phyloP scores from a whole-genome alignment of 2,888 invertebrate species.

The Sepioteuthis lessoniana region DNA sequence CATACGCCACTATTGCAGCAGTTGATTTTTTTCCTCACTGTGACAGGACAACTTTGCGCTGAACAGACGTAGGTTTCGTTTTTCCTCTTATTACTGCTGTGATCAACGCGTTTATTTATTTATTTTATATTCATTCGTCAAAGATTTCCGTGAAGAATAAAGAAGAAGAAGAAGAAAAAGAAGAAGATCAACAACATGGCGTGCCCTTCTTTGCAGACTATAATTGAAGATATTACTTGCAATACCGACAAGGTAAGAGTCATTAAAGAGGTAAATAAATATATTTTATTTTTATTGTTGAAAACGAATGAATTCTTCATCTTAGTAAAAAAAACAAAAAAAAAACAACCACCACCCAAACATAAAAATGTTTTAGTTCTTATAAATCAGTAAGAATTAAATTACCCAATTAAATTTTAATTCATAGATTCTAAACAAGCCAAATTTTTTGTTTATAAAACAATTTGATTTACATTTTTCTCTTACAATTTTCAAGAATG shows the following conservation, averaged over 20 bases:
- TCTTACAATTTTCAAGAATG: too few relatives aligned
- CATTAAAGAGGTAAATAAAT: not conserved
- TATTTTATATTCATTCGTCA: not conserved
- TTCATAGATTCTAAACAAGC: too few relatives aligned
- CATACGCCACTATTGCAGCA: not conserved
- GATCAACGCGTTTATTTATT: not conserved
- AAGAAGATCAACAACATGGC: not conserved
- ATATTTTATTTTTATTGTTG: too few relatives aligned
- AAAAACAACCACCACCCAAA: too few relatives aligned
- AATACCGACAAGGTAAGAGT: constrained; percentile 45
- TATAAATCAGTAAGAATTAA: too few relatives aligned
- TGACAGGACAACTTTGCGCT: not conserved
- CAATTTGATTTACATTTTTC: too few relatives aligned
- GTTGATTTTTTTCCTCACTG: not conserved
- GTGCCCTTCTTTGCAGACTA: constrained; percentile 48
- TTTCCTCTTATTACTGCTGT: not conserved
- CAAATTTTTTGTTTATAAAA: too few relatives aligned
- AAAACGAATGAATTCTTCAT: too few relatives aligned
- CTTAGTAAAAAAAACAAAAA: too few relatives aligned
- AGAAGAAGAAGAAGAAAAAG: not conserved
- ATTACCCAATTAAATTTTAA: too few relatives aligned
- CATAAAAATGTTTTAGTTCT: too few relatives aligned
- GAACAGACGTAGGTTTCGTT: not conserved
- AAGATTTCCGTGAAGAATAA: constrained; percentile 23
- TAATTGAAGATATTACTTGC: constrained; percentile 46